These are phyloP conservation scores for Caenorhabditis imperialis DNA, from an alignment of 2,888 invertebrate species.

Conservation along the genomic window DNA sequence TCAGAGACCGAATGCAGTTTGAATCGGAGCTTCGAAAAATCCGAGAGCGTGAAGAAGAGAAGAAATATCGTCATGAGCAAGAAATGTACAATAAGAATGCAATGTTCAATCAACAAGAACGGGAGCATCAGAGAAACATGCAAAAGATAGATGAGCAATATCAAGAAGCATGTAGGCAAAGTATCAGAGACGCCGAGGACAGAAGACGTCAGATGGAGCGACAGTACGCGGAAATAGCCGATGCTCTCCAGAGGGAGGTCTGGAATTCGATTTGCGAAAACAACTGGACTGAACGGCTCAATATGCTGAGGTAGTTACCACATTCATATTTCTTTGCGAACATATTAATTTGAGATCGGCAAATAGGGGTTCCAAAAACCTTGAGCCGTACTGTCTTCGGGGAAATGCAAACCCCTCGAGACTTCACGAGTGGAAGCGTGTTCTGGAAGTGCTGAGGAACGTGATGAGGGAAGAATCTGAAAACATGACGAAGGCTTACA, in stretches of 20 bases:
- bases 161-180: background rate
- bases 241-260: constrained; percentile 2
- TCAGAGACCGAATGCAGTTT: no score
- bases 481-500: constrained; percentile 13
- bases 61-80: no score
- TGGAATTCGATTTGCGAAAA: constrained; percentile 25
- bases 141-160: constrained; percentile 3
- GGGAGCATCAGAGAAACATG: background rate
- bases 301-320: constrained; percentile 1
- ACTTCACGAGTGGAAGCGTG: constrained; percentile 4
- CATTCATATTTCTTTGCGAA: background rate
- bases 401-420: background rate
- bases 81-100: no score
- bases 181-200: constrained; percentile 1
- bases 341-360: constrained; percentile 8
- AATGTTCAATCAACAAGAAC: background rate
- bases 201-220: constrained; percentile 1
- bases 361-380: constrained; percentile 8
- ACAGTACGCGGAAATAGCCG: background rate
- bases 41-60: no score
- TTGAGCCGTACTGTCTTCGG: background rate
- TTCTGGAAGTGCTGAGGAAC: constrained; percentile 1
- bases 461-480: constrained; percentile 14
- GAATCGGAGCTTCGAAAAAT: no score
- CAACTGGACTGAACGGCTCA: constrained; percentile 29